Evolutionary conservation across 2,113 vertebrate genomes (phyloP).

Genomic region (Halcyon senegalensis): DNA sequence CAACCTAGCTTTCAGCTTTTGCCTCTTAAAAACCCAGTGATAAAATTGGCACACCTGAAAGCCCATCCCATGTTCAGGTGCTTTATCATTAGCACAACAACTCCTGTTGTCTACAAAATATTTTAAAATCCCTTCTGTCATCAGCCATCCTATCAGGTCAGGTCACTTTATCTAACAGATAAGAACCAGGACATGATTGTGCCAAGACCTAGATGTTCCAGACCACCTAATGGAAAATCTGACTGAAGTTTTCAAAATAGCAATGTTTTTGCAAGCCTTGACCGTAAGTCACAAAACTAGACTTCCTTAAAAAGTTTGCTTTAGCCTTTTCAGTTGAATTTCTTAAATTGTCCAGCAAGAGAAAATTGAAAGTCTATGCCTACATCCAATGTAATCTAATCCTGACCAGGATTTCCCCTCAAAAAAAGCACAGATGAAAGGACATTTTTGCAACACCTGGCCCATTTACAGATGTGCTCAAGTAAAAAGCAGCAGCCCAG

Average conservation of each 20-base stretch:
- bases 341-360: neutral
- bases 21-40: neutral
- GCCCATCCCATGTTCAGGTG: neutral
- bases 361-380: neutral
- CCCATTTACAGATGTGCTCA: neutral
- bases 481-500: neutral
- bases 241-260: neutral
- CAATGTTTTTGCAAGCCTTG: neutral
- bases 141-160: neutral
- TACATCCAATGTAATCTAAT: neutral
- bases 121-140: neutral
- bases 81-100: neutral
- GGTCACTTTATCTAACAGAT: neutral
- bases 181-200: neutral
- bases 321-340: neutral
- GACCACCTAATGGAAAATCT: neutral
- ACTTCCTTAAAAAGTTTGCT: neutral
- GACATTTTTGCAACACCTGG: neutral
- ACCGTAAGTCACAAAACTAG: neutral
- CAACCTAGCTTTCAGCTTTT: neutral
- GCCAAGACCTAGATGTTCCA: neutral
- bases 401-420: neutral
- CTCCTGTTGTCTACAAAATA: neutral
- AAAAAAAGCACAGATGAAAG: neutral
- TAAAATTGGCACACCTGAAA: neutral